phyloP scores from a whole-genome alignment of 2,797 vertebrate genomes.

The Sebastes minor region DNA sequence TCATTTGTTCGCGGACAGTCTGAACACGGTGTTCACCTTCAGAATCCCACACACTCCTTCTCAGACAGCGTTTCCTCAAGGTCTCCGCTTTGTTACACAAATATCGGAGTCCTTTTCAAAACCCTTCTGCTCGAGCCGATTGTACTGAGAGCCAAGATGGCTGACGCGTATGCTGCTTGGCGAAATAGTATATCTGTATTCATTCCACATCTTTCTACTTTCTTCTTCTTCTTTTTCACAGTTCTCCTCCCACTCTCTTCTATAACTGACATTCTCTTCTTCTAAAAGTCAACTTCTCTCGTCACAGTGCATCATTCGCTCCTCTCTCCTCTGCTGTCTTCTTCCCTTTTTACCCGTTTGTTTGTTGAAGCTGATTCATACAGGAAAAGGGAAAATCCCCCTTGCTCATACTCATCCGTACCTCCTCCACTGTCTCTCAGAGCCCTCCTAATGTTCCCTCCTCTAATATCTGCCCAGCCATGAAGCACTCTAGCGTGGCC shows the following conservation, averaged over 20 bases:
- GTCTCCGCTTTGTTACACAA: constrained; percentile 57
- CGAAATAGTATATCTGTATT: constrained; percentile 39
- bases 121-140: constrained; percentile 38
- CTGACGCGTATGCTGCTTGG: constrained; percentile 23
- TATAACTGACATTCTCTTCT: constrained; percentile 25
- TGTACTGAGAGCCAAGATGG: constrained; percentile 40
- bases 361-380: constrained; percentile 70
- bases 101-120: constrained; percentile 59
- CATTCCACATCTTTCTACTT: constrained; percentile 29
- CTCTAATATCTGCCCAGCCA: constrained; percentile 44
- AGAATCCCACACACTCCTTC: constrained; percentile 33
- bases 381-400: constrained; percentile 69
- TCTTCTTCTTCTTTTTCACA: constrained; percentile 35
- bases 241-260: constrained; percentile 48
- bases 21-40: constrained; percentile 16
- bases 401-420: constrained; percentile 28
- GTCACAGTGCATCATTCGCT: constrained; percentile 8
- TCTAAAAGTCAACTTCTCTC: constrained; percentile 12
- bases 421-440: constrained; percentile 33
- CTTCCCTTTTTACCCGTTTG: constrained; percentile 8
- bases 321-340: constrained; percentile 3
- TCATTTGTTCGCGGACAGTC: neutral
- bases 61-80: constrained; percentile 67
- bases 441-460: constrained; percentile 39
- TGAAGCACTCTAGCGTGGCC: constrained; percentile 50